phyloP scores from a whole-genome alignment of 2,797 vertebrate genomes.

The Microctenopoma stevenorrisi region DNA sequence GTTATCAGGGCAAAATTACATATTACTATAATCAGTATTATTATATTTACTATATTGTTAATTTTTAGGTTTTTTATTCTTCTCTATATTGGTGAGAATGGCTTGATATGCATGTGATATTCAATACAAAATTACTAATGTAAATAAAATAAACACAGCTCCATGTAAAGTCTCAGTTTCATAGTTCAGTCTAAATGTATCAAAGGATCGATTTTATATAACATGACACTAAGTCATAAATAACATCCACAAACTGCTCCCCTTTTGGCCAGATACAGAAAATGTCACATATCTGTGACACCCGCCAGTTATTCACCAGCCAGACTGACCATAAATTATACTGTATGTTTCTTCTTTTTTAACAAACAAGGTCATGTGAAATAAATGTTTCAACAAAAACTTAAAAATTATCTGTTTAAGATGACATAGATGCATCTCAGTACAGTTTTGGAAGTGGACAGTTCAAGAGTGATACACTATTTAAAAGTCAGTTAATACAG shows the following conservation, averaged over 20 bases:
- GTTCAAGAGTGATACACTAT: neutral
- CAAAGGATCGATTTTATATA: slow-evolving; percentile 14
- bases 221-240: slow-evolving; percentile 58
- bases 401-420: no score
- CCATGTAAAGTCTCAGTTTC: neutral
- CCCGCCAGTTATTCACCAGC: neutral
- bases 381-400: neutral
- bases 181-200: neutral
- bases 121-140: neutral
- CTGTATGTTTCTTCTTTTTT: neutral
- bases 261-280: slow-evolving; percentile 60
- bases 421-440: no score
- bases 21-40: neutral
- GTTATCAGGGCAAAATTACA: neutral
- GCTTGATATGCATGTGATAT: neutral
- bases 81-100: neutral
- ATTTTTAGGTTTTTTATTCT: neutral
- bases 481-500: neutral
- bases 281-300: slow-evolving; percentile 48
- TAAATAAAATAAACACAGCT: neutral
- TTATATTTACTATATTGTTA: no score
- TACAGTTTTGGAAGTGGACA: neutral
- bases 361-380: neutral
- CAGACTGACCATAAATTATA: slow-evolving; percentile 3
- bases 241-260: slow-evolving; percentile 34